Percentiles rank a stretch among this genome's conserved stretches.
Evolutionary conservation across 2,888 invertebrate species (phyloP).

Genomic region (Apodemia hepburni): DNA sequence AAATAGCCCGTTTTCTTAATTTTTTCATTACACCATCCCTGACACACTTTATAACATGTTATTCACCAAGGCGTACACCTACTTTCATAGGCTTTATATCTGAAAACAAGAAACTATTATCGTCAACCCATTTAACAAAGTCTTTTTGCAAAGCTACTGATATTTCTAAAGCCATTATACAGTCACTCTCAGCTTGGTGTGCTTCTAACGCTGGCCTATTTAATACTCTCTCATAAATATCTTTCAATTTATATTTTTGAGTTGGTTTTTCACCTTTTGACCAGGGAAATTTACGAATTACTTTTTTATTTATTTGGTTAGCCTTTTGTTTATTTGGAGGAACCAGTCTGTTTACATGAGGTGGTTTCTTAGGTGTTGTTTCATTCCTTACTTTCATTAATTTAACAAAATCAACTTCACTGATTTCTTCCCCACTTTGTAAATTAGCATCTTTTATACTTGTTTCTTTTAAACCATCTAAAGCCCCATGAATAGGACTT

Average conservation of each 20-base stretch:
- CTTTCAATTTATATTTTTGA: conserved; percentile 71
- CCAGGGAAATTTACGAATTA: conserved; percentile 43
- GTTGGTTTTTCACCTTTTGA: conserved; percentile 38
- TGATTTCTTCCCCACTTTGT: not conserved
- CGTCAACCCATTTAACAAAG: conserved; percentile 79
- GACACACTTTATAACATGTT: not conserved
- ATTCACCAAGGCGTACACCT: conserved; percentile 44
- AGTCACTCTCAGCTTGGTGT: conserved; percentile 86
- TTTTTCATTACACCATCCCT: too few relatives aligned
- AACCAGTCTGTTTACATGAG: conserved; percentile 30
- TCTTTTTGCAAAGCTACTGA: conserved; percentile 71
- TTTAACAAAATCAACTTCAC: not conserved
- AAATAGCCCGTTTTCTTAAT: too few relatives aligned
- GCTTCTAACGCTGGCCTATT: conserved; percentile 56
- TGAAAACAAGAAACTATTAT: conserved; percentile 45
- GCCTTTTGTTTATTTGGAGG: conserved; percentile 24
- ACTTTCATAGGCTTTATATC: conserved; percentile 54
- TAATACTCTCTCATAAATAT: conserved; percentile 78
- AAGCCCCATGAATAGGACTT: not conserved
- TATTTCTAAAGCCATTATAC: conserved; percentile 80
- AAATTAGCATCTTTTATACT: not conserved
- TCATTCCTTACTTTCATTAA: conserved; percentile 11
- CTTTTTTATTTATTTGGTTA: conserved; percentile 24
- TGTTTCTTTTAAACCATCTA: conserved; percentile 15
- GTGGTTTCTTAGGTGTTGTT: not conserved